Base-by-base conservation (phyloP, 2,888 invertebrate species). In the Theretra japonica region DNA sequence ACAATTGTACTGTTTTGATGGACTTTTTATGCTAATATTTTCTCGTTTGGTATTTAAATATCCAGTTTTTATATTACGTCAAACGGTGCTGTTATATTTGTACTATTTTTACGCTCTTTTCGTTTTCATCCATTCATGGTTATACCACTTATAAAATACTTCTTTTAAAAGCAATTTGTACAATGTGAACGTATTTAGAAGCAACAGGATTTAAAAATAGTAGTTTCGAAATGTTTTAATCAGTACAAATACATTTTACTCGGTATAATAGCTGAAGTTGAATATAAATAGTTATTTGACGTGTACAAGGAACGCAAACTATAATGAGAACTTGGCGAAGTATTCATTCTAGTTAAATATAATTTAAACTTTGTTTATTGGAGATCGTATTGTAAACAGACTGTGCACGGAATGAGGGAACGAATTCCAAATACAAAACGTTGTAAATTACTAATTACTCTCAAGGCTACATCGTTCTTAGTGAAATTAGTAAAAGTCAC, bases 1-100 rank as follows among this genome's bases (percentile, higher is more conserved):
- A 65, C 65, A 48, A 62, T 23, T 23, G 65, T 65, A 48, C 30
- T 48, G 50, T 48, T 59, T 70, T 60, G 60, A 41, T 69, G 53
- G 23, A 41, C 41, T 21, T 7, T 7, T 41, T 48, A 65, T 65
- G 65, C 23, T 65, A 65, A 65, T 65, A 48, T 1, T 11, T 1
- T 65, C 65, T 23, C 6, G 23, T 5, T 41, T 25, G 17, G 23
- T 17, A 48, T 15, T 17, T 23, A 41, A 41, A 41, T n/a, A 48
- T 48, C 41, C 17, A 15, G 48, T 21, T 62, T 30, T 60, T 21
- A 21, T 62, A 62, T 41, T 62, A 62, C 2, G 21, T 21, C 30
- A 7, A 33, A n/a, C 19, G 60, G 59, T 59, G 59, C 28, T 41
- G 41, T 11, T 41, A 11, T 41, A 41, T 15, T 41, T 41, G 15